phyloP scores from a whole-genome alignment of 2,888 invertebrate genomes.

The Biston stratarius region DNA sequence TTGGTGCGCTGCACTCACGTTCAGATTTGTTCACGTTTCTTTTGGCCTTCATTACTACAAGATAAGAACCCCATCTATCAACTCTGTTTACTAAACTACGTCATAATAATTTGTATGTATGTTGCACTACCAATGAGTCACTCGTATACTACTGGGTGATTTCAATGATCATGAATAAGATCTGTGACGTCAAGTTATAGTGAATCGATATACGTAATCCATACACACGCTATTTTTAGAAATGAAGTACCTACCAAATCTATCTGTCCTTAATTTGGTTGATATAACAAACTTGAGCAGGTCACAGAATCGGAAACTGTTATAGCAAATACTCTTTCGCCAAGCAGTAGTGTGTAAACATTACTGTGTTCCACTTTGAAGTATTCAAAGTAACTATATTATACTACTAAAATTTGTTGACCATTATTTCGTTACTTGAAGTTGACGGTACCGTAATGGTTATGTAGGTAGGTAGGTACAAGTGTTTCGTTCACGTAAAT shows the following conservation, averaged over 20 bases:
- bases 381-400: too few relatives aligned
- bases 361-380: too few relatives aligned
- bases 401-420: too few relatives aligned
- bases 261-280: too few relatives aligned
- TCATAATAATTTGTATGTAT: constrained; percentile 12
- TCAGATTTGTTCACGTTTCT: background rate
- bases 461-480: too few relatives aligned
- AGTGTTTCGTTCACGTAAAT: too few relatives aligned
- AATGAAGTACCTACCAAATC: constrained; percentile 18
- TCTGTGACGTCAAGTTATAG: constrained; percentile 55
- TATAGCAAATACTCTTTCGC: too few relatives aligned
- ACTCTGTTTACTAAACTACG: constrained; percentile 21
- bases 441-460: too few relatives aligned
- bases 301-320: too few relatives aligned
- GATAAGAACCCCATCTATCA: background rate
- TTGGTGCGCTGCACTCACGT: background rate
- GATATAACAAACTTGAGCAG: too few relatives aligned
- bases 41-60: background rate
- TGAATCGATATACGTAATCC: constrained; percentile 28
- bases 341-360: too few relatives aligned
- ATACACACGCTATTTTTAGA: constrained; percentile 35
- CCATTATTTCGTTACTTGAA: too few relatives aligned
- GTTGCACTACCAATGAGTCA: constrained; percentile 50
- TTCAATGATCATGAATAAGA: constrained; percentile 63
- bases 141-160: constrained; percentile 49